Base-by-base conservation (phyloP, 1,140 invertebrate species). In the Drosophila serrata region DNA sequence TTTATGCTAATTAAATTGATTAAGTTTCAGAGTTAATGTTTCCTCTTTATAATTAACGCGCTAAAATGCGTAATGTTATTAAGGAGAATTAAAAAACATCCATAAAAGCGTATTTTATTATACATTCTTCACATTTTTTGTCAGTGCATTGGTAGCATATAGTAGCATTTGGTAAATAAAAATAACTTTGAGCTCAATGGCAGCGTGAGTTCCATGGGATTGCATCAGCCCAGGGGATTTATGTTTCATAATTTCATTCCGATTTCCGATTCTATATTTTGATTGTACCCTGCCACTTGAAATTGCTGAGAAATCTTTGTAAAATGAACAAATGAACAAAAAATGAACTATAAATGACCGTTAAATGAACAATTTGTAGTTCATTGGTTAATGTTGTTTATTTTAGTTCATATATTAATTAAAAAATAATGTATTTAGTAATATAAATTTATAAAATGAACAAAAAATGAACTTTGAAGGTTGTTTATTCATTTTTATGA, bases 231-330 rank as follows among this genome's bases (percentile, higher is more conserved):
- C 24, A 15, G 29, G 35, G 65, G 61, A 67, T 22, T 27, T 40
- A 15, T 42, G 19, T 69, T 69, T 69, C 45, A 69, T 53, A 53
- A 69, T 67, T 51, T 51, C 12, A 33, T 33, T 40, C 31, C 27
- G 12, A 19, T 39, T 45, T 12, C 15, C 27, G 27, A 27, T 37
- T 39, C 22, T 9, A 56, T n/a, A 56, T 24, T 48, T 60, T 13
- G 9, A 24, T 15, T 24, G 19, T 8, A 0, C 1, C 6, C 40
- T n/a, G 39, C 31, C 24, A 13, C 24, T 48, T 48, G 7, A 19
- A 19, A 13, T 33, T 33, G 8, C 3, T 13, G 11, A 19, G 12
- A 15, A 22, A 31, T 31, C 6, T 43, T 4, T 6, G 0, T 42
- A 11, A 42, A 42, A 12, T 42, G 2, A 42, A 19, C 2, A 42